Evolutionary conservation across 1,140 invertebrate genomes (phyloP), one percentile per base, ranked within the genome.

Genomic region (Papilio machaon): DNA sequence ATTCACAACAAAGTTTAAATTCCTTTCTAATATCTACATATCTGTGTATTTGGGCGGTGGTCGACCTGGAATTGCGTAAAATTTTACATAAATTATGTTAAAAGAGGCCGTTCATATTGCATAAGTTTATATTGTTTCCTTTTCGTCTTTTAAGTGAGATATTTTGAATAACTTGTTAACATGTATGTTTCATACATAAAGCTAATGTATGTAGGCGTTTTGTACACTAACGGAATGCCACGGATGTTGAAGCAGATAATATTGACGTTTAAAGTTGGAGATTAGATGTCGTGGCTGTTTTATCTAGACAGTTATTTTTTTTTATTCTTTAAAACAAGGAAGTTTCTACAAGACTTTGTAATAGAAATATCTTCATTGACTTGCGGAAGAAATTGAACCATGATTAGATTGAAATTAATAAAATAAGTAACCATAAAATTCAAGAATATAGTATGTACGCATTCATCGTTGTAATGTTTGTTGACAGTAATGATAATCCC

Each of bases 31-130:
- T 64, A 52, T 75, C 7, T 67, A 70, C 23, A 70, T 70, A 38
- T 35, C 30, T 10, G 38, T 15, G 64, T 70, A 70, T 70, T 70
- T 70, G 64, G 64, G 64, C 64, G 11, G 10, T 70, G 13, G 64
- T 38, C 64, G 64, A 35, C 13, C 15, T 13, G 64, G 64, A 70
- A 70, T 70, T 70, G 64, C 64, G 64, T 70, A 70, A 70, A 70
- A 70, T 70, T 70, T 35, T 70, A 70, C 64, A 70, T 70, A 64
- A 64, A 64, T 70, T 35, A 64, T 64, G 60, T 19, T 70, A 70
- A 70, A 70, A 70, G 64, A 13, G 64, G 13, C 30, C 64, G 64
- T 70, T 11, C 30, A 35, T 70, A 70, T 70, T 70, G 23, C 64
- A 70, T 35, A 70, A 70, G 64, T 70, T 70, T 35, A 70, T 70